A percentile compares a stretch with the other conserved stretches of the same genome.
phyloP scores from a whole-genome alignment of 2,888 invertebrate species.

The Hyppa rectilinea region DNA sequence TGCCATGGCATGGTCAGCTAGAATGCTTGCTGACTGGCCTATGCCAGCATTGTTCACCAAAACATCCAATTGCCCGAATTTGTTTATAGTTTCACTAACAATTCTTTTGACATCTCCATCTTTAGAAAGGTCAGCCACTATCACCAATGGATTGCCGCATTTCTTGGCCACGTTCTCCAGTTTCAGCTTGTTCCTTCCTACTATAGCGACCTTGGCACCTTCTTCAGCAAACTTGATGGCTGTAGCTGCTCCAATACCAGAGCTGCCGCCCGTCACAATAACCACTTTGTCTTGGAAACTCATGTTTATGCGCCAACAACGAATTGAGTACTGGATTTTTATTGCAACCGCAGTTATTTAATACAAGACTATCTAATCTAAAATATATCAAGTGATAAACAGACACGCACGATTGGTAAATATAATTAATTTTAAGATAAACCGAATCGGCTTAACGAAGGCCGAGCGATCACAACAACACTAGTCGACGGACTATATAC shows the following conservation, averaged over 20 bases:
- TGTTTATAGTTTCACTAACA: slow-evolving; percentile 26
- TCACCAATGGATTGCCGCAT: slow-evolving; percentile 31
- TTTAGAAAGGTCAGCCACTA: slow-evolving; percentile 36
- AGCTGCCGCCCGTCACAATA: slow-evolving; percentile 68
- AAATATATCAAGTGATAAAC: not conserved
- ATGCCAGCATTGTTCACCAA: slow-evolving; percentile 40
- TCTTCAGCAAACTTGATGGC: slow-evolving; percentile 58
- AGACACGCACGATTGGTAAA: not conserved
- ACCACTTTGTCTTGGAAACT: slow-evolving; percentile 68
- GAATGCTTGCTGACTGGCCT: not conserved
- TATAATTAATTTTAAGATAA: not conserved
- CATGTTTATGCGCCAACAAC: slow-evolving; percentile 47
- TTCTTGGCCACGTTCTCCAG: slow-evolving; percentile 44
- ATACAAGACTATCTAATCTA: not conserved
- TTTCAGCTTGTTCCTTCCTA: slow-evolving; percentile 61
- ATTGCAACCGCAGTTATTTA: not conserved
- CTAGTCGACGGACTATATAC: no score
- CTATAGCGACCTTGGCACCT: slow-evolving; percentile 64
- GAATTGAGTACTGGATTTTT: not conserved
- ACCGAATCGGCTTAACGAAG: not conserved
- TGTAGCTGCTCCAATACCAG: slow-evolving; percentile 69
- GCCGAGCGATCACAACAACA: not conserved
- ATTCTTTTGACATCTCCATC: slow-evolving; percentile 41
- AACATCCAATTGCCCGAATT: slow-evolving; percentile 32
- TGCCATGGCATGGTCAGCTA: slow-evolving; percentile 41